phyloP scores from a whole-genome alignment of 2,113 vertebrate species.

The Oryzias curvinotus region DNA sequence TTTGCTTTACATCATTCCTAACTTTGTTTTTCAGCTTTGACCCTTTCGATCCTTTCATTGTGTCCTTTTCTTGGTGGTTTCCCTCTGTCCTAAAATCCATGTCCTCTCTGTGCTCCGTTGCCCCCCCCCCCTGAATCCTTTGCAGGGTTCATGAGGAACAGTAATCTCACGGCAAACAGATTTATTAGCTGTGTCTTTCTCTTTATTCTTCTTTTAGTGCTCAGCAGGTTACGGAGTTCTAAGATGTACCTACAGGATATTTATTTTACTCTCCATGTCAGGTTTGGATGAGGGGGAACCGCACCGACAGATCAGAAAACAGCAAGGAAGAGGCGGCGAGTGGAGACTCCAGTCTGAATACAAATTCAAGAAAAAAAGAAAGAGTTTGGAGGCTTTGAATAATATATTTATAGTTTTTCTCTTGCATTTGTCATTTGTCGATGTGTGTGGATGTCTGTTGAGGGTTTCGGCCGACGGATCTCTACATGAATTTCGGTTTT shows the following conservation, averaged over 20 bases:
- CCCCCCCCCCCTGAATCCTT: background rate
- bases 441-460: too few species aligned
- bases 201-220: slow-evolving; percentile 1
- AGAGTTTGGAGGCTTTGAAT: too few species aligned
- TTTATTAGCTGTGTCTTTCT: slow-evolving; percentile 44
- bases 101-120: slow-evolving; percentile 1
- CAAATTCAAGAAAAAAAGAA: slow-evolving; percentile 9
- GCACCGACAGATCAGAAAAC: slow-evolving; percentile 1
- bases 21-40: slow-evolving; percentile 4
- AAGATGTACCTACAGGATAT: slow-evolving; percentile 37
- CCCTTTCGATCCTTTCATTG: background rate
- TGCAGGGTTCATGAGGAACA: slow-evolving; percentile 48
- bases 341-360: background rate
- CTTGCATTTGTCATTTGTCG: too few species aligned
- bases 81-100: slow-evolving; percentile 14
- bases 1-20: slow-evolving; percentile 5
- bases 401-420: too few species aligned
- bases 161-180: slow-evolving; percentile 67
- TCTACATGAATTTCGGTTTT: too few species aligned
- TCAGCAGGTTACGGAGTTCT: slow-evolving; percentile 17
- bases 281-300: background rate
- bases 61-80: slow-evolving; percentile 18
- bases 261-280: slow-evolving; percentile 44
- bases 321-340: background rate
- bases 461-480: too few species aligned